A percentile compares a stretch with the other conserved stretches of the same genome.
These are phyloP conservation scores for Tipula confusa DNA, from an alignment of 2,888 invertebrate genomes.

Conservation along the genomic window DNA sequence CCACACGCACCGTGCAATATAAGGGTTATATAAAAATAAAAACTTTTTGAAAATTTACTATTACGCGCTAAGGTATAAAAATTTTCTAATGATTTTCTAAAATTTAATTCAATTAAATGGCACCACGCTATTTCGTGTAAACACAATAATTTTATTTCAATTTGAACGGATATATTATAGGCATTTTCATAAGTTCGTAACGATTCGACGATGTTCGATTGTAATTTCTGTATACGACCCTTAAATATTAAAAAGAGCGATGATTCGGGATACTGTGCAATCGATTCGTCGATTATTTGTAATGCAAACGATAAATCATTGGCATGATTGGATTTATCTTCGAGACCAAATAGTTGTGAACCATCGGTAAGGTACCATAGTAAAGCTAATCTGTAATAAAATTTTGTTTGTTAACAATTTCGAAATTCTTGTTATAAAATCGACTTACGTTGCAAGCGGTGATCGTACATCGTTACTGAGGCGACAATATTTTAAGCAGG, in stretches of 20 bases:
- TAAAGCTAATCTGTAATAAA: slow-evolving; percentile 51
- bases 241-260: slow-evolving; percentile 64
- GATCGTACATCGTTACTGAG: slow-evolving; percentile 62
- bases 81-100: slow-evolving; percentile 52
- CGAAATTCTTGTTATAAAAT: not conserved
- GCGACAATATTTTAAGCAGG: slow-evolving; percentile 58
- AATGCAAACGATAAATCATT: slow-evolving; percentile 56
- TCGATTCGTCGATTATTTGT: slow-evolving; percentile 53
- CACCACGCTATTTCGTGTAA: slow-evolving; percentile 56
- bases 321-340: slow-evolving; percentile 56
- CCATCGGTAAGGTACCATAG: slow-evolving; percentile 68
- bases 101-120: slow-evolving; percentile 58
- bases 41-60: slow-evolving; percentile 57
- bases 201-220: slow-evolving; percentile 57
- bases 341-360: slow-evolving; percentile 60
- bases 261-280: slow-evolving; percentile 56
- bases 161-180: slow-evolving; percentile 56
- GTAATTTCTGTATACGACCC: slow-evolving; percentile 58
- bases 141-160: slow-evolving; percentile 60
- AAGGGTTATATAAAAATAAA: slow-evolving; percentile 60
- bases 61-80: slow-evolving; percentile 45
- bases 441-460: slow-evolving; percentile 59
- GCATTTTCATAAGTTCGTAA: slow-evolving; percentile 56
- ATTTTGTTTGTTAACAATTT: not conserved
- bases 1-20: slow-evolving; percentile 45